Evolutionary conservation across 1,140 invertebrate species (phyloP), one percentile per base, ranked within the genome.

Genomic region (Dinoponera quadriceps): DNA sequence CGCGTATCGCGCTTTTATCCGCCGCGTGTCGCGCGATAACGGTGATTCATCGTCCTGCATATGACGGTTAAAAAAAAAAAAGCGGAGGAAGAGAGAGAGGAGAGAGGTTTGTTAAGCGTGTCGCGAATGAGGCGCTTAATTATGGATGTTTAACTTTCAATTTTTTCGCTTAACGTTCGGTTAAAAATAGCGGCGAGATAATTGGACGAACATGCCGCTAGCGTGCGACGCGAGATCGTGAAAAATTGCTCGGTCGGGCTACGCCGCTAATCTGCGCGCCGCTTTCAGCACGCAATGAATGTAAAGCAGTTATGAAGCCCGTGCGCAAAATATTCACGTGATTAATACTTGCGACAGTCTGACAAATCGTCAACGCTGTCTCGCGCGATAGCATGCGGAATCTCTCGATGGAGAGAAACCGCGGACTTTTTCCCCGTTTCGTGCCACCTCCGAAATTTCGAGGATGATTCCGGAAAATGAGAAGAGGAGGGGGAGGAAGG

Each of bases 391-490:
- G 33, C 20, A n/a, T n/a, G n/a, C 60, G 7, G 38, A 20, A 51
- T n/a, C 44, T 22, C 29, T 44, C 55, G 27, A 57, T 20, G 44
- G 38, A 27, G 5, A 27, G 13, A 68, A 5, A n/a, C 62, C 14
- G 72, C 14, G 54, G 20, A 11, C 18, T 44, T 18, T 51, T 27
- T 54, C 16, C n/a, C 13, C n/a, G 13, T 57, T 14, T 14, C 51
- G 22, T 85, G 72, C 57, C 49, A 63, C 38, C 33, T 75, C 71
- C 78, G 65, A 85, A 87, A 87, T 87, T 84, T 75, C 38, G 38
- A 66, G 33, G 55, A 82, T 57, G 65, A 60, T n/a, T n/a, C 29
- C 63, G 75, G 74, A 44, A 84, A 66, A 73, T 59, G 74, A 75
- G 86, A 87, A 88, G 84, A 44, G 38, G 38, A 44, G 38, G 0